phyloP scores from a whole-genome alignment of 2,888 invertebrate genomes.

The Hypsopygia costalis region DNA sequence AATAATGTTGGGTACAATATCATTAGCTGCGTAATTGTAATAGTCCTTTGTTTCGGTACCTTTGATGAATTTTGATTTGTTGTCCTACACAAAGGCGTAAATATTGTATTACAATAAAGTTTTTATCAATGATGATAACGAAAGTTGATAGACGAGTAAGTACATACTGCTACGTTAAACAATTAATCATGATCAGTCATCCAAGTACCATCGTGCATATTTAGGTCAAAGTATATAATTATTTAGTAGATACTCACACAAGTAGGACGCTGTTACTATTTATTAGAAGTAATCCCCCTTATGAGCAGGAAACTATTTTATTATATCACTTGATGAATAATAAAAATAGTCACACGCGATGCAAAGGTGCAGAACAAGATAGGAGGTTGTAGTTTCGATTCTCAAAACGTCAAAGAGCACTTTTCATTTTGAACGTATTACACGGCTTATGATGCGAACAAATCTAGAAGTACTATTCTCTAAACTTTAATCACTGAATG shows the following conservation, averaged over 20 bases:
- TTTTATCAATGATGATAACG: constrained; percentile 7
- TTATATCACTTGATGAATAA: too few species aligned
- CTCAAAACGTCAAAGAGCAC: too few species aligned
- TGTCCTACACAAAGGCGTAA: background rate
- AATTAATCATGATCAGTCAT: constrained; percentile 1
- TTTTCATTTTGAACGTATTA: too few species aligned
- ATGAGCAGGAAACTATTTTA: too few species aligned
- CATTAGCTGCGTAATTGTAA: background rate
- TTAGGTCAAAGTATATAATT: constrained; percentile 1
- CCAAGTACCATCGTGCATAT: background rate
- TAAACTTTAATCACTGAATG: too few species aligned
- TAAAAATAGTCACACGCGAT: too few species aligned
- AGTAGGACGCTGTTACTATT: background rate
- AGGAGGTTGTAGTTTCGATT: too few species aligned
- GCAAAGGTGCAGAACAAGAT: too few species aligned
- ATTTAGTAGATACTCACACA: background rate
- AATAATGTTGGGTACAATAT: too few species aligned
- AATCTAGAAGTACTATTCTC: too few species aligned
- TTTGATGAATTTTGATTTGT: constrained; percentile 2
- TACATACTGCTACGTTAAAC: background rate
- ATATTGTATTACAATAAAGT: background rate
- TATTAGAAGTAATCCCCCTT: too few species aligned
- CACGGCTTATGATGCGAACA: too few species aligned
- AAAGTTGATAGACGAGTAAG: background rate
- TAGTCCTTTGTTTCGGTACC: constrained; percentile 1